phyloP scores from a whole-genome alignment of 2,113 vertebrate genomes.

The Mus spicilegus region DNA sequence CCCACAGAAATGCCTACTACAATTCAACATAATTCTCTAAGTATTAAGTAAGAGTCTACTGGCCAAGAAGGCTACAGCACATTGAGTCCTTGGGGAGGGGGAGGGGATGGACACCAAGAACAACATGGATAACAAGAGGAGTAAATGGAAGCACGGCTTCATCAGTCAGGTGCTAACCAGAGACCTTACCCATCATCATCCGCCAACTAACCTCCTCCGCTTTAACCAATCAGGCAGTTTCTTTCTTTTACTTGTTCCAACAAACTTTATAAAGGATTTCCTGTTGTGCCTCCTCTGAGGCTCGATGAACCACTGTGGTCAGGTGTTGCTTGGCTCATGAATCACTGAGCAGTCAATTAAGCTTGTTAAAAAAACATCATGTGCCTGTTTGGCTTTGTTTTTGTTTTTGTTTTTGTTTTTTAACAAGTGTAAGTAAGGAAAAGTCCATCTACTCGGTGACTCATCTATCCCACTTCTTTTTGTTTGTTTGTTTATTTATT shows the following conservation, averaged over 20 bases:
- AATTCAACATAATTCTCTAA: not conserved
- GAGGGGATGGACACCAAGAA: not conserved
- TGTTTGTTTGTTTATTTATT: too few species aligned
- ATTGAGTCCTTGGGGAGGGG: not conserved
- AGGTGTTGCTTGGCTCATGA: not conserved
- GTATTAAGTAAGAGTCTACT: not conserved
- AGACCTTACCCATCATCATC: not conserved
- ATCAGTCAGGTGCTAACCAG: not conserved
- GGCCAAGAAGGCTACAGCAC: not conserved
- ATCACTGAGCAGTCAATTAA: not conserved
- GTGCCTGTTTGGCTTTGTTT: not conserved
- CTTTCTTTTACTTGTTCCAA: not conserved
- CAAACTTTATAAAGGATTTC: not conserved
- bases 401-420: not conserved
- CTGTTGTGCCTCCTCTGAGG: not conserved
- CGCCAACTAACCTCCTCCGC: not conserved
- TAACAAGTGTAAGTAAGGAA: not conserved
- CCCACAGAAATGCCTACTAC: not conserved
- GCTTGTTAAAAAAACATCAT: not conserved
- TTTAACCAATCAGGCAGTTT: not conserved
- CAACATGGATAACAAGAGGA: not conserved
- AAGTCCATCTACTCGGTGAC: not conserved
- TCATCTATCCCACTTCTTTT: not conserved
- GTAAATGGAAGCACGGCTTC: not conserved
- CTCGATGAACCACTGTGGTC: not conserved